Evolutionary conservation across 2,888 invertebrate species (phyloP).

Genomic region (Lithophane ornitopus): DNA sequence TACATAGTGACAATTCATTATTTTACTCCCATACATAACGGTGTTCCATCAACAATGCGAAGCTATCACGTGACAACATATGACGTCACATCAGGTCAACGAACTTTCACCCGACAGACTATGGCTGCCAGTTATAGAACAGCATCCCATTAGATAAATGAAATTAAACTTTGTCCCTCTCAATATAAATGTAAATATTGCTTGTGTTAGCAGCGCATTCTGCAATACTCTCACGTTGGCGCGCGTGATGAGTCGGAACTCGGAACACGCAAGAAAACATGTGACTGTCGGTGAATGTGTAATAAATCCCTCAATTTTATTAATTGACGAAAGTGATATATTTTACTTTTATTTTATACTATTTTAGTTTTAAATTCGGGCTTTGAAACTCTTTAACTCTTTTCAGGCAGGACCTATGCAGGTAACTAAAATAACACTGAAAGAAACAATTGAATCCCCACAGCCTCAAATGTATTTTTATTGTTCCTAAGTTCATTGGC

Average conservation of each 20-base stretch:
- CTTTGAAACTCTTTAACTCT: not conserved
- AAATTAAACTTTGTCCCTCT: slow-evolving; percentile 54
- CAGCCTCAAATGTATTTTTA: not conserved
- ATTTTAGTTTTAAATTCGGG: not conserved
- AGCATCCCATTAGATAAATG: slow-evolving; percentile 27
- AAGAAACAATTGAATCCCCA: slow-evolving; percentile 6
- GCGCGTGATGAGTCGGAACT: slow-evolving; percentile 28
- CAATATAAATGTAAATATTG: slow-evolving; percentile 52
- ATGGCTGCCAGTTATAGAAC: slow-evolving; percentile 49
- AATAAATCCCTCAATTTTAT: not conserved
- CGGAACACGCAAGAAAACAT: slow-evolving; percentile 52
- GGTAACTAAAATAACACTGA: not conserved
- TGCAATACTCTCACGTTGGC: slow-evolving; percentile 38
- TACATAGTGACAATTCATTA: slow-evolving; percentile 25
- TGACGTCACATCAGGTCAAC: slow-evolving; percentile 63
- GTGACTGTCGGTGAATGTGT: slow-evolving; percentile 46
- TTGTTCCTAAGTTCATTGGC: slow-evolving; percentile 40
- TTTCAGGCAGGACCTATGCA: not conserved
- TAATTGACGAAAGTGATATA: slow-evolving; percentile 22
- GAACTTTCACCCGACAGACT: slow-evolving; percentile 66
- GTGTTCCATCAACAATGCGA: slow-evolving; percentile 55
- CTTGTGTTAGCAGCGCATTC: slow-evolving; percentile 23
- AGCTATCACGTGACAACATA: slow-evolving; percentile 53
- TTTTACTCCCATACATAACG: slow-evolving; percentile 51
- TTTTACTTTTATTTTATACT: no score